Percentiles rank a stretch among this genome's conserved stretches.
Evolutionary conservation across 2,888 invertebrate species (phyloP).

Genomic region (Nematopogon swammerdamellus): DNA sequence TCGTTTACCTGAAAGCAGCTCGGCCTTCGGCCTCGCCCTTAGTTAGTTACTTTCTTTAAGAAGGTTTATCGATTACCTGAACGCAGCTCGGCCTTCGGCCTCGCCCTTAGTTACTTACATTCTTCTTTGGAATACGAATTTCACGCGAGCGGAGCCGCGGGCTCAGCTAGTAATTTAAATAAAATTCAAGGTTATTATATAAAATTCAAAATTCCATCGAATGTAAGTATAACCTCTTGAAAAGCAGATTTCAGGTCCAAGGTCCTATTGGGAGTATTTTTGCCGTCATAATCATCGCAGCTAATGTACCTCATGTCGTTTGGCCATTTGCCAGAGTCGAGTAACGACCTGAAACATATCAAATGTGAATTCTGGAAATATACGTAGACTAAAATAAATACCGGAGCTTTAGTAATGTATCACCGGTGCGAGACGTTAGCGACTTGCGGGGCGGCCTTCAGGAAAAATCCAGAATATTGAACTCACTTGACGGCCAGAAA

Average conservation of each 20-base stretch:
- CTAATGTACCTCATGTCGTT: constrained; percentile 68
- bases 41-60: too few species aligned
- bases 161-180: too few species aligned
- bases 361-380: constrained; percentile 25
- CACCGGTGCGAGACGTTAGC: constrained; percentile 62
- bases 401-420: not conserved
- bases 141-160: too few species aligned
- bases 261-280: constrained; percentile 69
- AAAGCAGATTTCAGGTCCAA: constrained; percentile 69
- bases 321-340: constrained; percentile 71
- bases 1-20: too few species aligned
- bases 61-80: too few species aligned
- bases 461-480: constrained; percentile 1
- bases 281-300: constrained; percentile 77
- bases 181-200: too few species aligned
- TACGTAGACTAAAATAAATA: constrained; percentile 13
- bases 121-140: too few species aligned
- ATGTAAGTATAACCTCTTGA: constrained; percentile 51
- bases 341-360: constrained; percentile 61
- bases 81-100: too few species aligned
- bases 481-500: constrained; percentile 71
- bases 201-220: too few species aligned
- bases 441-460: constrained; percentile 5
- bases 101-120: too few species aligned
- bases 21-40: too few species aligned